These are phyloP conservation scores for Gnathochromis pfefferi DNA, from an alignment of 2,113 vertebrate species.

Conservation along the genomic window DNA sequence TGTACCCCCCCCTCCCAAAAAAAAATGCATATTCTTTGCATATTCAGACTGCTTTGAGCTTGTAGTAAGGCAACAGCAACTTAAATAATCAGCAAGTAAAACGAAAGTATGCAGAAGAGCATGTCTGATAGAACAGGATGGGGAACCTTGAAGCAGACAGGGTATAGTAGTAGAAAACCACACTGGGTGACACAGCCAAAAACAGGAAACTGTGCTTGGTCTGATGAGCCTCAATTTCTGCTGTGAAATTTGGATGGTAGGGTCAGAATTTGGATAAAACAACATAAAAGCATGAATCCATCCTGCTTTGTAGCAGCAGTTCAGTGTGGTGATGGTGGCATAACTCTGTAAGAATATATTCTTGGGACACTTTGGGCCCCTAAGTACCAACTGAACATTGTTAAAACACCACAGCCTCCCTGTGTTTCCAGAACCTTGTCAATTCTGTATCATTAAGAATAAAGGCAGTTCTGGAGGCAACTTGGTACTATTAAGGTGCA, in stretches of 20 bases:
- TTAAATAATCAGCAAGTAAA: neutral
- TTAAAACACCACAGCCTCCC: neutral
- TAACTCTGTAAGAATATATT: neutral
- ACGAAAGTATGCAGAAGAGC: neutral
- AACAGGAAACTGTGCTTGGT: neutral
- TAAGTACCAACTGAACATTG: neutral
- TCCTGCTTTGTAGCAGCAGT: neutral
- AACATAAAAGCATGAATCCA: neutral
- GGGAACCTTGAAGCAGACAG: neutral
- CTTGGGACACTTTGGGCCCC: neutral
- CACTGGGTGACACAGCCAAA: neutral
- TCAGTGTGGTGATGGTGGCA: neutral
- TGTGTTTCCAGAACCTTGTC: neutral
- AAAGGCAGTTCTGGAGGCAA: neutral
- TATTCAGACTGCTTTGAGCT: neutral
- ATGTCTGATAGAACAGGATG: neutral
- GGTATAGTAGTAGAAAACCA: neutral
- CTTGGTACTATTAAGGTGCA: neutral
- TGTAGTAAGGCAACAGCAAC: neutral
- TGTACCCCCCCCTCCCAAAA: rapidly evolving
- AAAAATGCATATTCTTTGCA: neutral
- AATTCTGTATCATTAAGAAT: neutral
- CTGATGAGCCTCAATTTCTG: neutral
- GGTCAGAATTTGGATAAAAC: neutral
- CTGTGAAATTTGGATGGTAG: neutral